Conservation (phyloP, 2,888 invertebrate genomes). For the Myopa tessellatipennis region DNA sequence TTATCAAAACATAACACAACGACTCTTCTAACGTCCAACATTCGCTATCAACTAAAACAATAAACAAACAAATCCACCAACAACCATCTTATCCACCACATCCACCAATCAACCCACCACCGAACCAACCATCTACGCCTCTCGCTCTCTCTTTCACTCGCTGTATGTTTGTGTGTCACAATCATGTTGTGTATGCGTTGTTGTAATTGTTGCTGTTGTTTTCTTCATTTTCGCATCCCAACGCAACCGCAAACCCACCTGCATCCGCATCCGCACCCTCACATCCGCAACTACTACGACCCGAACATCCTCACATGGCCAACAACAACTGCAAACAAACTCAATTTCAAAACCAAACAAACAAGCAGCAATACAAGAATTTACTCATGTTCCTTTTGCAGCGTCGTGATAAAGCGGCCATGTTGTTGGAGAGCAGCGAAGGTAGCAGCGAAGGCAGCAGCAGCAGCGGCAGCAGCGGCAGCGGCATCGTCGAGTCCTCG, state of each 20-base stretch:
- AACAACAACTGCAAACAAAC: neutral
- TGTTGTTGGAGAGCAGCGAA: slow-evolving; percentile 49
- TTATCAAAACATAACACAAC: slow-evolving; percentile 11
- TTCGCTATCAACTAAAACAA: slow-evolving; percentile 18
- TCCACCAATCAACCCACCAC: slow-evolving; percentile 12
- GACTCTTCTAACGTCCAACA: neutral
- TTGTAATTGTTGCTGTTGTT: slow-evolving; percentile 12
- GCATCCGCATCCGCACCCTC: slow-evolving; percentile 12
- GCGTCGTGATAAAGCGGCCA: slow-evolving; percentile 52
- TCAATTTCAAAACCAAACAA: neutral
- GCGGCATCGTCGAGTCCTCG: neutral
- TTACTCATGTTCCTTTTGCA: slow-evolving; percentile 58
- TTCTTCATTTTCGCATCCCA: neutral
- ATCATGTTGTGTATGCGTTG: slow-evolving; percentile 10
- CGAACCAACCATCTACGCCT: neutral
- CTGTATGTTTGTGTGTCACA: slow-evolving; percentile 6
- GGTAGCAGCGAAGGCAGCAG: slow-evolving; percentile 54
- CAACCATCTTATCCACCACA: slow-evolving; percentile 9
- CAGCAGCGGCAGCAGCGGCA: slow-evolving; percentile 45
- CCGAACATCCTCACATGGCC: neutral
- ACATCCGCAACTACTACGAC: neutral
- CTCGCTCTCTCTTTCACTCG: no score
- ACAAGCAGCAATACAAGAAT: slow-evolving; percentile 55
- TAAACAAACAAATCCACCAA: slow-evolving; percentile 30
- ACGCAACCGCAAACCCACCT: neutral